Conservation (phyloP, 2,113 vertebrate genomes). For the Thunnus maccoyii region DNA sequence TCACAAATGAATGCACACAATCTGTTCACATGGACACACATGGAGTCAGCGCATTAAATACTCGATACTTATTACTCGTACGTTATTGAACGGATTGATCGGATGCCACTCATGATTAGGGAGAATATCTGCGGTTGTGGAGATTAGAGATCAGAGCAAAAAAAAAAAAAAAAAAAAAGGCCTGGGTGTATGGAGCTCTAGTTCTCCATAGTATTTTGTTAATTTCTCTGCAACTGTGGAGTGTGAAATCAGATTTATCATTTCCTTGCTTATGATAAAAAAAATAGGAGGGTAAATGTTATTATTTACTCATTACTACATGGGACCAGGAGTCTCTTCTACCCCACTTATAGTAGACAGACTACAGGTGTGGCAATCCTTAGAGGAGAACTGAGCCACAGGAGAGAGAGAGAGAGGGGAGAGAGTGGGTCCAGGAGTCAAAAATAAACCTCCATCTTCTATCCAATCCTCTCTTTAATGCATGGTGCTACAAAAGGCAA, state of each 20-base stretch:
- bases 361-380: conserved; percentile 47
- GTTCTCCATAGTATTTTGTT: conserved; percentile 59
- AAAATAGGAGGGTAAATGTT: conserved; percentile 22
- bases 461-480: conserved; percentile 46
- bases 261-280: conserved; percentile 19
- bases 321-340: conserved; percentile 35
- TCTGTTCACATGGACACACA: conserved; percentile 21
- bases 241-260: conserved; percentile 24
- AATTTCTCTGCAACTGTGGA: conserved; percentile 52
- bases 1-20: conserved; percentile 34
- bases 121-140: conserved; percentile 26
- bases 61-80: conserved; percentile 30
- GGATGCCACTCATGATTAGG: conserved; percentile 69
- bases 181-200: conserved; percentile 31
- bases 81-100: conserved; percentile 34
- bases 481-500: conserved; percentile 72
- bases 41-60: conserved; percentile 30
- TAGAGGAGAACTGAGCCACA: conserved; percentile 68
- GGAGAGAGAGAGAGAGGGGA: conserved; percentile 37
- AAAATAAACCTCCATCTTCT: conserved; percentile 28
- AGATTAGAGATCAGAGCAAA: conserved; percentile 35
- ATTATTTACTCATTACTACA: conserved; percentile 26
- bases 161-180: neutral
- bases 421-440: conserved; percentile 35
- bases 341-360: conserved; percentile 23